Evolutionary conservation across 2,888 invertebrate genomes (phyloP), one percentile per base, ranked within the genome.

Genomic region (Idaea straminata): DNA sequence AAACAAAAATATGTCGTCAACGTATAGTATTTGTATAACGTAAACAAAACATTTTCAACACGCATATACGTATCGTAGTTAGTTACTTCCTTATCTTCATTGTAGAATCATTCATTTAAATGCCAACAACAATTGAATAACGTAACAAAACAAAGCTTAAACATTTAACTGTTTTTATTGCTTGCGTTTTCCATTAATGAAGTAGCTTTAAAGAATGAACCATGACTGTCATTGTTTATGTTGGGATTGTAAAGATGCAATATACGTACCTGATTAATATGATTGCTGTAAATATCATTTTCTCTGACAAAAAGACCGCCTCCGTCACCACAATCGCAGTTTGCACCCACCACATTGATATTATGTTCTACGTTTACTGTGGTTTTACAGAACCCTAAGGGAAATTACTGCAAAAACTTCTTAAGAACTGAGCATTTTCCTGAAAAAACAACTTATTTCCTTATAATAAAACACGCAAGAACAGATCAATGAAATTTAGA

Each of bases 51-150:
- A 59, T 25, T 34, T 59, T 34, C 34, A 59, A 79, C 75, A 73
- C 68, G 69, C 75, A 68, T 69, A 69, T 66, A 71, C 71, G 7
- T 47, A 75, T 73, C 47, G 47, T 47, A 47, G 47, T 47, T 47
- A 47, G 47, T 13, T 71, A 80, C 84, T 88, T 88, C 88, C 88
- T 87, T 86, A 84, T 87, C 83, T 79, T 79, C 81, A 64, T 83
- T 86, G 86, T 87, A 87, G 82, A 79, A 74, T 76, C 69, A 72
- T 74, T 81, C 77, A 47, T 47, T 77, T 72, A 74, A 79, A 76
- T 71, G 75, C 80, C 75, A 72, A 77, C 69, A 76, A 71, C 72
- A 74, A 47, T 47, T 47, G 47, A 47, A 47, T 2, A 13, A 47
- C 7, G 47, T 47, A 47, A 74, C 70, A 59, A 58, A 67, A 68